Evolutionary conservation across 92 coral and sea anemone genomes (phyloP).

Genomic region (Heteractis magnifica): DNA sequence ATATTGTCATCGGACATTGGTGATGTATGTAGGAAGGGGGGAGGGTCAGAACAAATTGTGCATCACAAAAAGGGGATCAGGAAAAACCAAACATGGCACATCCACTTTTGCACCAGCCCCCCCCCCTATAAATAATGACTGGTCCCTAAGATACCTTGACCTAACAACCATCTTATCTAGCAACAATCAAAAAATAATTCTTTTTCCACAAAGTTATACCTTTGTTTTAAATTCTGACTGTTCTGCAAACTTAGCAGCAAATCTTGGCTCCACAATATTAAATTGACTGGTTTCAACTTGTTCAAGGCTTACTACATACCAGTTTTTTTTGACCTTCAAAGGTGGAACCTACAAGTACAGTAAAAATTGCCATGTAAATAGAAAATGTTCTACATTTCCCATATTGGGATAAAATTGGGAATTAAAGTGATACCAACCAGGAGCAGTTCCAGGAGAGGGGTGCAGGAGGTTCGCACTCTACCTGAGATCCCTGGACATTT

Average conservation of each 20-base stretch:
- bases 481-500: too few relatives aligned
- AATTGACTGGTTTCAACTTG: neutral
- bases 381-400: neutral
- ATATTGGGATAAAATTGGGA: too few relatives aligned
- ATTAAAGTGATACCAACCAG: too few relatives aligned
- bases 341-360: conserved; percentile 61
- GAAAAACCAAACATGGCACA: too few relatives aligned
- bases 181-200: neutral
- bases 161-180: neutral
- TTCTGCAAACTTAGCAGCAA: conserved; percentile 32
- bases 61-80: too few relatives aligned
- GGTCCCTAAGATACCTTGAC: neutral
- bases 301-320: conserved; percentile 47
- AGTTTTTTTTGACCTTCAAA: conserved; percentile 53
- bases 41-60: too few relatives aligned
- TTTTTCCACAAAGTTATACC: neutral
- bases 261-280: conserved; percentile 20
- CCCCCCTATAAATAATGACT: too few relatives aligned
- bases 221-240: conserved; percentile 32
- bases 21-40: too few relatives aligned
- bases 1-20: too few relatives aligned
- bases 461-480: too few relatives aligned
- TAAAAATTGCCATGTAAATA: neutral
- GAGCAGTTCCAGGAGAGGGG: too few relatives aligned
- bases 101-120: too few relatives aligned